phyloP scores from a whole-genome alignment of 2,888 invertebrate genomes.

The Hemicrepidius hirtus region DNA sequence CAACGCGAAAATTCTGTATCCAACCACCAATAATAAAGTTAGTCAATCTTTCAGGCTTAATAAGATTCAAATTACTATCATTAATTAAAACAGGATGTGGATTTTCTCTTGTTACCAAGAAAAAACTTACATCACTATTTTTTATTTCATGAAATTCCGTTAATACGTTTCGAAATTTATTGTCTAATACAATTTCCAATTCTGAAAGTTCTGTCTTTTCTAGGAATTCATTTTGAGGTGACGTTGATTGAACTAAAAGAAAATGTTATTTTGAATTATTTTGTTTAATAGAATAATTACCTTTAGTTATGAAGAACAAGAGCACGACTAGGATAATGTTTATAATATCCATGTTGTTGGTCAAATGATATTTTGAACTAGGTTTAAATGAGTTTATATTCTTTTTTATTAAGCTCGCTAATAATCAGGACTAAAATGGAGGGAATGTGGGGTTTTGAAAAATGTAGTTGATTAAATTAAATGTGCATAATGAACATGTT shows the following conservation, averaged over 20 bases:
- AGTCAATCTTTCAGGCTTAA: not conserved
- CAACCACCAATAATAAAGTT: slow-evolving; percentile 1
- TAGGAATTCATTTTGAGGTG: not conserved
- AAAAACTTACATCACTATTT: not conserved
- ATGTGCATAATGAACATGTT: too few species aligned
- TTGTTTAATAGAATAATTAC: too few species aligned
- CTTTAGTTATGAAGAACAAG: too few species aligned
- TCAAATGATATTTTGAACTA: too few species aligned
- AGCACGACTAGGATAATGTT: too few species aligned
- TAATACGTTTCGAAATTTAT: not conserved
- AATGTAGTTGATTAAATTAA: too few species aligned
- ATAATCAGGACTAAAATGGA: too few species aligned
- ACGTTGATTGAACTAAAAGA: not conserved
- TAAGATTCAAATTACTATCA: not conserved
- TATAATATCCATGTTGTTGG: too few species aligned
- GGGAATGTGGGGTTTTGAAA: too few species aligned
- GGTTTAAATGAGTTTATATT: too few species aligned
- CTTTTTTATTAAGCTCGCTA: too few species aligned
- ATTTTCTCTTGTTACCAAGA: not conserved
- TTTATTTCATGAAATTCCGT: not conserved
- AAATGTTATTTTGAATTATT: not conserved
- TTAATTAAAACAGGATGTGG: not conserved
- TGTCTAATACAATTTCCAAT: not conserved
- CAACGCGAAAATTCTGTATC: not conserved
- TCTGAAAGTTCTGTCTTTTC: not conserved